These are phyloP conservation scores for Montipora capricornis DNA, from an alignment of 64 coral and sea anemone genomes.

Conservation along the genomic window DNA sequence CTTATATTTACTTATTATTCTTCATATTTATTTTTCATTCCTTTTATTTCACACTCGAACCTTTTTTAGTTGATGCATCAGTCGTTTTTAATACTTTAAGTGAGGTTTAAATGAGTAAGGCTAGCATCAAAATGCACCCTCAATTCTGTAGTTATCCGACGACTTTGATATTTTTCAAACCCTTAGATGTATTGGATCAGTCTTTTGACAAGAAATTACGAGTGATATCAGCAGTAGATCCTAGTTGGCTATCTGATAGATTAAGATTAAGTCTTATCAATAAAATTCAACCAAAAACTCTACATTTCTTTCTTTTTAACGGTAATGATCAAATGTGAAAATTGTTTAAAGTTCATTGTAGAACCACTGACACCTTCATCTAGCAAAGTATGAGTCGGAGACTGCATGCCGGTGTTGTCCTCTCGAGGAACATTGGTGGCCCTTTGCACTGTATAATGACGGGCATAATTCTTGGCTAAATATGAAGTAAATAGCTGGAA, in stretches of 20 bases:
- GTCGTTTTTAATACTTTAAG: neutral
- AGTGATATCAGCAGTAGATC: neutral
- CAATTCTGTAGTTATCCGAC: too few relatives aligned
- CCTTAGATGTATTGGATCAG: neutral
- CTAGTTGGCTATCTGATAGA: neutral
- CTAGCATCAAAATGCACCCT: neutral
- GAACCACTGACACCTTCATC: neutral
- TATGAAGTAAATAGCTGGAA: neutral
- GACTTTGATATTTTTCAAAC: neutral
- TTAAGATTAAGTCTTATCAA: neutral
- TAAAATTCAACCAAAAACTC: neutral
- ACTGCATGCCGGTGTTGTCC: neutral
- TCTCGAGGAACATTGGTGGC: neutral
- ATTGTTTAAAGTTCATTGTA: neutral
- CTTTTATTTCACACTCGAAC: neutral
- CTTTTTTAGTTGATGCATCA: neutral
- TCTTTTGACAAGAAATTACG: neutral
- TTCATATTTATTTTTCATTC: neutral
- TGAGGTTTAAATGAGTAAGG: neutral
- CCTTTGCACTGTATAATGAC: neutral
- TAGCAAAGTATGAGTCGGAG: neutral
- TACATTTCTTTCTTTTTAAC: neutral
- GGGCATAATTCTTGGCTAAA: neutral
- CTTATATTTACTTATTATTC: neutral
- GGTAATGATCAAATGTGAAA: neutral